These are phyloP conservation scores for Protonibea diacanthus DNA, from an alignment of 2,797 vertebrate genomes.

Conservation along the genomic window DNA sequence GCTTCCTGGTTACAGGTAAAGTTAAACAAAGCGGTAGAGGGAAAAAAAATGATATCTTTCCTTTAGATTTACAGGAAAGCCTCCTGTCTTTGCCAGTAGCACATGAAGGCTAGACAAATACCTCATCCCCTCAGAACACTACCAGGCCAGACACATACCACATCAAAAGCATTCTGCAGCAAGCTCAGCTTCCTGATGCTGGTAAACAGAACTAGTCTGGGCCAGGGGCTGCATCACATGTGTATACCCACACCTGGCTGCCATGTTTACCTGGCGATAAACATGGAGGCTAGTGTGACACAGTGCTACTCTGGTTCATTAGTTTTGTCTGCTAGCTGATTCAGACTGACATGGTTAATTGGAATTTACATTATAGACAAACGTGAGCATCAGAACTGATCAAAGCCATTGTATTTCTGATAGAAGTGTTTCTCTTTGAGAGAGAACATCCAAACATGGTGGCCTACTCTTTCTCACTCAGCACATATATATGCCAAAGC, in stretches of 20 bases:
- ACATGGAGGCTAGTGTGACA: not conserved
- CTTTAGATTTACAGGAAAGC: conserved; percentile 40
- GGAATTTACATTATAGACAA: not conserved
- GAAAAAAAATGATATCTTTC: not conserved
- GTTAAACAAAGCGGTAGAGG: not conserved
- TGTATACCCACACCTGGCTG: conserved; percentile 49
- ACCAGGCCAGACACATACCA: not conserved
- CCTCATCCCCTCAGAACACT: not conserved
- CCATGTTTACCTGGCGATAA: conserved; percentile 37
- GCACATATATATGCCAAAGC: not conserved
- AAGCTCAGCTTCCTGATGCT: conserved; percentile 35
- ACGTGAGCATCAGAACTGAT: not conserved
- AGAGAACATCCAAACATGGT: not conserved
- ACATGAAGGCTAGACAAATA: conserved; percentile 29
- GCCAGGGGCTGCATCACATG: conserved; percentile 12
- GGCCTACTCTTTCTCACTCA: not conserved
- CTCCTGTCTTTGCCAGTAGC: conserved; percentile 16
- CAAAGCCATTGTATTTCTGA: not conserved
- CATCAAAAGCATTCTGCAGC: conserved; percentile 36
- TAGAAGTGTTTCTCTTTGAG: not conserved
- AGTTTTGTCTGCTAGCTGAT: not conserved
- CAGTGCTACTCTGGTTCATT: not conserved
- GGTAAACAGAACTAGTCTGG: conserved; percentile 35
- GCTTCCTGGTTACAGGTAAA: not conserved
- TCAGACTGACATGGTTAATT: not conserved